A percentile compares a stretch with the other conserved stretches of the same genome.
phyloP scores from a whole-genome alignment of 1,140 invertebrate genomes.

The Spodoptera litura region DNA sequence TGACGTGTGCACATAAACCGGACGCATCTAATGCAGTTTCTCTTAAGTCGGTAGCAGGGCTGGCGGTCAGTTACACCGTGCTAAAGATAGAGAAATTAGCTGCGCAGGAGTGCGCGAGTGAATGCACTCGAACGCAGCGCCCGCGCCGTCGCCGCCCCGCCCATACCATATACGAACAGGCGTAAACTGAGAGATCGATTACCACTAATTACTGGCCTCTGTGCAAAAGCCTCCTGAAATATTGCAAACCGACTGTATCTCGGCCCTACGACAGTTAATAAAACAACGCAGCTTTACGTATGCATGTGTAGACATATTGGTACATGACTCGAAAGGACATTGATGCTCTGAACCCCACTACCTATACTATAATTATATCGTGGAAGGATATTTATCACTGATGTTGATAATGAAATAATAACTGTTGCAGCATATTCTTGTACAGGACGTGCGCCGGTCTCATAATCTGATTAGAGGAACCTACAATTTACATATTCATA shows the following conservation, averaged over 20 bases:
- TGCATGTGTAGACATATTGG: not conserved
- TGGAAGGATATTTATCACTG: conserved; percentile 21
- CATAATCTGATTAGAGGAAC: conserved; percentile 34
- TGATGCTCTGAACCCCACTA: conserved; percentile 5
- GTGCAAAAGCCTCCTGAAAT: conserved; percentile 64
- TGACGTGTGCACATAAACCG: conserved; percentile 73
- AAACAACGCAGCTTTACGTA: conserved; percentile 16
- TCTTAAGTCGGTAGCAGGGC: conserved; percentile 72
- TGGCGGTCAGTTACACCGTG: conserved; percentile 81
- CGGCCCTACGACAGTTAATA: conserved; percentile 34
- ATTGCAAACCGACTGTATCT: conserved; percentile 51
- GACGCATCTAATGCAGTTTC: conserved; percentile 81
- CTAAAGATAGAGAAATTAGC: conserved; percentile 85
- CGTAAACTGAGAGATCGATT: conserved; percentile 80
- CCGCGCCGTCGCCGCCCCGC: conserved; percentile 58
- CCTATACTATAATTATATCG: conserved; percentile 11
- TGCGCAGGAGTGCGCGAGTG: conserved; percentile 70
- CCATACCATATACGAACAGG: conserved; percentile 73
- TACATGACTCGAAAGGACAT: conserved; percentile 13
- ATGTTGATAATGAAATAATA: conserved; percentile 29
- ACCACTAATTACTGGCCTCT: conserved; percentile 79
- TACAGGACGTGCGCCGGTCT: conserved; percentile 2
- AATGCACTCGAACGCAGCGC: conserved; percentile 67
- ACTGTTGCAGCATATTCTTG: conserved; percentile 15
- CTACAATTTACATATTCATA: conserved; percentile 39